Base-by-base conservation (phyloP, 1,140 invertebrate species). In the Macrocentrus cingulum region DNA sequence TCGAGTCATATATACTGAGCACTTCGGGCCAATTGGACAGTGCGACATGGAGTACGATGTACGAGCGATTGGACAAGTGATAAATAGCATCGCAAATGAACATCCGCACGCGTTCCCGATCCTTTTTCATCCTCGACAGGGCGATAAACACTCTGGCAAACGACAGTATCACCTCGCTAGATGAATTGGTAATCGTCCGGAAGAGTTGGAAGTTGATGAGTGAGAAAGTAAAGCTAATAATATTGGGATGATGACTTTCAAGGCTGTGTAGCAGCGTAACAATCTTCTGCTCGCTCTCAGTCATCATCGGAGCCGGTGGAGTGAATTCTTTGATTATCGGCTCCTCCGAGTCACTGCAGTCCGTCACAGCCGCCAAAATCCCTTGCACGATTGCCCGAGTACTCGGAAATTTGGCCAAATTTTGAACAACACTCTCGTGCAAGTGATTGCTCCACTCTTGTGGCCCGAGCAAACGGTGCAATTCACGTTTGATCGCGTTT, bases 231-330 rank as follows among this genome's bases (percentile, higher is more conserved):
- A 68, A 56, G 7, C 64, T 42, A 48, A 68, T 62, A 23, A 77
- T 61, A 2, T 52, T 56, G 65, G 64, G 37, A 52, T 59, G 39
- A 11, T 53, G 15, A 6, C 51, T 32, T 25, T 72, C 64, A 9
- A 79, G 50, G 44, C 65, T 58, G 13, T 58, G 19, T 6, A 79
- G 64, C 19, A 80, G 57, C 0, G 68, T 62, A 1, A 66, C 50
- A 3, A 79, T 61, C 50, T 67, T 77, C 58, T 77, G 75, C 11
- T 72, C 66, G 4, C 62, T 59, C 56, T 20, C 67, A 1, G 70
- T 66, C 75, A 79, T 74, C 13, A 75, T 19, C 5, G 76, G 77
- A 15, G 77, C 77, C 8, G 76, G 77, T 1, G 77, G 76, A 29
- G 75, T 74, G 29, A 42, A 20, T 16, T 56, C 39, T 0, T 46